Evolutionary conservation across 2,888 invertebrate species (phyloP).

Genomic region (Mantis religiosa): DNA sequence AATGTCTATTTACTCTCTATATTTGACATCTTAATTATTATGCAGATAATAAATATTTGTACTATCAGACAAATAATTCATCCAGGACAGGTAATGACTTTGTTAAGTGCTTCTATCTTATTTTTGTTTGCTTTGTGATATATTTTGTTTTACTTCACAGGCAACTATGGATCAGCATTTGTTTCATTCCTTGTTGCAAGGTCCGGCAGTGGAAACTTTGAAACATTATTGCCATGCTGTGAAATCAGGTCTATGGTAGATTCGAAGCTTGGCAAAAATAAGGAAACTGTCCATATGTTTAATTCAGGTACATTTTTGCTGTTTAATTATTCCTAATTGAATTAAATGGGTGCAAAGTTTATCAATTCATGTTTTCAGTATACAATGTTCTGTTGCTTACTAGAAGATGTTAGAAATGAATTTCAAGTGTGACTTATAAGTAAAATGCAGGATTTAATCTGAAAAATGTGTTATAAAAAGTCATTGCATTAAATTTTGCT

Average conservation of each 20-base stretch:
- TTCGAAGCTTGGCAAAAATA: not conserved
- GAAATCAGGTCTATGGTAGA: not conserved
- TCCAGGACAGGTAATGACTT: too few relatives aligned
- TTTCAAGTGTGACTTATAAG: too few relatives aligned
- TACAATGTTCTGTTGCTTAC: too few relatives aligned
- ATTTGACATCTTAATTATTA: too few relatives aligned
- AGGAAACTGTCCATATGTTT: not conserved
- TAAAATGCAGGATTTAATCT: too few relatives aligned
- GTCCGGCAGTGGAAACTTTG: not conserved
- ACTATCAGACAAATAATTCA: too few relatives aligned
- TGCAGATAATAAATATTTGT: not conserved
- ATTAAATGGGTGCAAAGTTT: not conserved
- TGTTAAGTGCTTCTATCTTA: too few relatives aligned
- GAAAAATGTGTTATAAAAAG: too few relatives aligned
- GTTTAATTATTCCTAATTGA: not conserved
- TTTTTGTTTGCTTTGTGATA: not conserved
- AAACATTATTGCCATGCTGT: not conserved
- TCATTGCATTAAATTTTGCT: too few relatives aligned
- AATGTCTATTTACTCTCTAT: too few relatives aligned
- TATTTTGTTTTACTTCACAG: not conserved
- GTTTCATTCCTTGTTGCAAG: not conserved
- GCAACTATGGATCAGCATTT: slow-evolving; percentile 15
- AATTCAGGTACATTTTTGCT: not conserved
- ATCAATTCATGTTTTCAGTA: too few relatives aligned
- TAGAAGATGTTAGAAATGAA: too few relatives aligned